Evolutionary conservation across 1,140 invertebrate species (phyloP).

Genomic region (Listronotus oregonensis): DNA sequence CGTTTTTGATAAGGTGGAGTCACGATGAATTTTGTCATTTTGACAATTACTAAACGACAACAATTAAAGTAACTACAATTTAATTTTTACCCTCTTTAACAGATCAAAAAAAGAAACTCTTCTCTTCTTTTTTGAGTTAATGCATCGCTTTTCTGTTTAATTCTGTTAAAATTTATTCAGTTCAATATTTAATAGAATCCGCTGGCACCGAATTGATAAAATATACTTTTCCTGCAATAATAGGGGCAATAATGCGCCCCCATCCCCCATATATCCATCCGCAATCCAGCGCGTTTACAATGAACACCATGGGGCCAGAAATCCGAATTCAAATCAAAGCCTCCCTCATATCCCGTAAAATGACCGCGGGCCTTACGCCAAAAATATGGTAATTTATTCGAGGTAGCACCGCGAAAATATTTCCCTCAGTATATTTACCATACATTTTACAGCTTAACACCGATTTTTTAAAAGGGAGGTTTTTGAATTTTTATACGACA

Average conservation of each 20-base stretch:
- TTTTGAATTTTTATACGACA: no score
- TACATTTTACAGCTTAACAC: constrained; percentile 12
- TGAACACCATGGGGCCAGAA: constrained; percentile 25
- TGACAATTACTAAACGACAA: no score
- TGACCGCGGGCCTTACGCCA: constrained; percentile 28
- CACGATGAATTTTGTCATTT: no score
- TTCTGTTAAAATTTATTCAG: background rate
- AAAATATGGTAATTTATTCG: constrained; percentile 35
- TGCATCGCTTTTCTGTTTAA: no score
- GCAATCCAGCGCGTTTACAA: constrained; percentile 16
- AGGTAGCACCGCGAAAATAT: constrained; percentile 25
- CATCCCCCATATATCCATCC: constrained; percentile 18
- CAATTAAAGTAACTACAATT: no score
- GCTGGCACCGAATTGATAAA: background rate
- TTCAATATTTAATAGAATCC: constrained; percentile 14
- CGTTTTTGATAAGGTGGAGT: no score
- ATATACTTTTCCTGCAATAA: constrained; percentile 17
- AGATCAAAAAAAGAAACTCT: no score
- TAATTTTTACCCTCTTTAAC: no score
- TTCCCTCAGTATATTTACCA: constrained; percentile 21
- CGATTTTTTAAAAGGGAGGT: no score
- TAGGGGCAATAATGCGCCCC: constrained; percentile 16
- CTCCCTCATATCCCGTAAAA: constrained; percentile 23
- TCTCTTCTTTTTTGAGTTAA: no score
- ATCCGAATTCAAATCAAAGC: constrained; percentile 32